These are phyloP conservation scores for Archocentrus centrarchus DNA, from an alignment of 2,113 vertebrate genomes.

Conservation along the genomic window DNA sequence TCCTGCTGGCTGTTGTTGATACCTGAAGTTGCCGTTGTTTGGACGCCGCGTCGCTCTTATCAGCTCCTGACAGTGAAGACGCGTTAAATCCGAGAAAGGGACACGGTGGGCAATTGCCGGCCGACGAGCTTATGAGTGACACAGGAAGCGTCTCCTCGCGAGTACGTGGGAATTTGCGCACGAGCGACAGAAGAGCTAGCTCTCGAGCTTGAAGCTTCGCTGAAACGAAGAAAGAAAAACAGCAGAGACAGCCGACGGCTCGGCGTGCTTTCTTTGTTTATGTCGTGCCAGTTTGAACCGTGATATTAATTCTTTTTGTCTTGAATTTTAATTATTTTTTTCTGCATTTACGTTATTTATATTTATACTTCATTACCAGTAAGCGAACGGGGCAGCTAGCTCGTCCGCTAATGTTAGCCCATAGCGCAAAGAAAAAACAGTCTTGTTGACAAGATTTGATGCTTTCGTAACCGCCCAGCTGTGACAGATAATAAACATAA, in stretches of 20 bases:
- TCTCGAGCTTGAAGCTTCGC: slow-evolving; percentile 43
- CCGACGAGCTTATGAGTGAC: neutral
- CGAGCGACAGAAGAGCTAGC: slow-evolving; percentile 56
- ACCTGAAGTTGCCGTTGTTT: slow-evolving; percentile 76
- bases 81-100: slow-evolving; percentile 22
- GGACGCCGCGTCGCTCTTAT: slow-evolving; percentile 65
- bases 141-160: neutral
- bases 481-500: slow-evolving; percentile 16
- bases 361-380: slow-evolving; percentile 14
- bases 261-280: slow-evolving; percentile 42
- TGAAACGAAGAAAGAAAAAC: slow-evolving; percentile 51
- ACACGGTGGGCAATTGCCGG: slow-evolving; percentile 27
- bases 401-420: slow-evolving; percentile 57
- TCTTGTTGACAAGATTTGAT: slow-evolving; percentile 47
- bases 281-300: slow-evolving; percentile 40
- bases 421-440: slow-evolving; percentile 29
- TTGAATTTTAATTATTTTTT: neutral
- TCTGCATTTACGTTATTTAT: slow-evolving; percentile 25
- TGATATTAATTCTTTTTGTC: neutral
- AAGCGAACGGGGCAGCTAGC: slow-evolving; percentile 36
- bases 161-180: slow-evolving; percentile 15
- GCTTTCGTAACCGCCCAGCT: slow-evolving; percentile 60
- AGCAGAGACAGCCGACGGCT: slow-evolving; percentile 36
- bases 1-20: slow-evolving; percentile 80
- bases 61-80: slow-evolving; percentile 44